Base-by-base conservation (phyloP, 2,113 vertebrate species). In the Antigone vipio region DNA sequence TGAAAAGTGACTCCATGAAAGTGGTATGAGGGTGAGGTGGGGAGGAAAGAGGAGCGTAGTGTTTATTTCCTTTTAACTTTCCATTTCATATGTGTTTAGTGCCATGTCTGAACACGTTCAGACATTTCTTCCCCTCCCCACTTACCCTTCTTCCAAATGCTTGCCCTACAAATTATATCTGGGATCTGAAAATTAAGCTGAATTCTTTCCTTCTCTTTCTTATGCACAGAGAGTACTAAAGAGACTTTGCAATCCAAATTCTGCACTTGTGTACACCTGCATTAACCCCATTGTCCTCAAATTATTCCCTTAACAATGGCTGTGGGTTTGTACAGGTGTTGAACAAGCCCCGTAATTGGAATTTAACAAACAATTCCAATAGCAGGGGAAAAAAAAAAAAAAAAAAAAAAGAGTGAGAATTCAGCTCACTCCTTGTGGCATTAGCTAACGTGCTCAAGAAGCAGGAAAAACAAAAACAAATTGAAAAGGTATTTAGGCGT, bases 321-420 rank as follows among this genome's bases (percentile, higher is more conserved):
- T 95, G 91, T 95, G 92, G 93, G 92, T 97, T 97, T 96, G 91
- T 91, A 92, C 95, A 96, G 97, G 95, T 96, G 95, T 92, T 92
- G 78, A 95, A 97, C 91, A 97, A 96, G 91, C 66, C 69, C 71
- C 2, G 1, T 88, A 95, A 95, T 77, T 94, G 96, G 89, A 96
- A 96, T 96, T 94, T 69, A 94, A 96, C 94, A 93, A 97, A 97
- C 93, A 93, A 92, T 60, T 89, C 83, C 53, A 60, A 75, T 69
- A 76, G 94, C 19, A 2, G 55, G 44, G 50, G 26, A 11, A 15
- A 24, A 30, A 24, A 34, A 15, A 26, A 53, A 24, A 29, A 53
- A 24, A 29, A 53, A 53, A 29, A 53, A 47, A 71, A 47, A 71
- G 23, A 29, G 29, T 0, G 1, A 85, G 45, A 93, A 81, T 93